Percentiles rank a stretch among this genome's conserved stretches.
These are phyloP conservation scores for Ptiloglossa arizonensis DNA, from an alignment of 1,140 invertebrate genomes.

Conservation along the genomic window DNA sequence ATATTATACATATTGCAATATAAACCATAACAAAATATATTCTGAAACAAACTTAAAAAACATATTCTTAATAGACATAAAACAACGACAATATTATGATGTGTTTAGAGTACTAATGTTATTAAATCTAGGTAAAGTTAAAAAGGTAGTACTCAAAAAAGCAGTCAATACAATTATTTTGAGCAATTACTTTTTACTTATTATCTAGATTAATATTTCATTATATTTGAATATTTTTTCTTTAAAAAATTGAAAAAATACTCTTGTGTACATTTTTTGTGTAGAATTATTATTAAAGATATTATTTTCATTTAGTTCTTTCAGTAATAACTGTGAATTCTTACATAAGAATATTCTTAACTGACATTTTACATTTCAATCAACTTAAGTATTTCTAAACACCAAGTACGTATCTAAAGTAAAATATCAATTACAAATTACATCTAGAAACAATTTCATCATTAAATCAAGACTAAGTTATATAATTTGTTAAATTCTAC, in stretches of 20 bases:
- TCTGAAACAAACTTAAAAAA: neutral
- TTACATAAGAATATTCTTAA: neutral
- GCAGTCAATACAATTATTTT: neutral
- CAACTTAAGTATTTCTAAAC: too few relatives aligned
- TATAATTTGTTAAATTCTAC: neutral
- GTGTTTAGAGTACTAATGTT: too few relatives aligned
- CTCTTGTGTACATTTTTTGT: neutral
- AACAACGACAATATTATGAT: neutral
- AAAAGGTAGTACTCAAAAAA: neutral
- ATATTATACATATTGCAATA: too few relatives aligned
- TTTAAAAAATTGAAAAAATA: neutral
- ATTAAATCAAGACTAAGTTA: too few relatives aligned
- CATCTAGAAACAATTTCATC: too few relatives aligned
- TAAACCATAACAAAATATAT: too few relatives aligned
- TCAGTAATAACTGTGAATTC: neutral
- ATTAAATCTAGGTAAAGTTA: neutral
- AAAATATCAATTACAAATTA: too few relatives aligned
- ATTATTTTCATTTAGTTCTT: neutral
- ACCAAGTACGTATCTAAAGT: neutral
- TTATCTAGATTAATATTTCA: neutral
- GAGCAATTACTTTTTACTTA: neutral
- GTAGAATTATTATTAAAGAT: too few relatives aligned
- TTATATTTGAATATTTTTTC: too few relatives aligned
- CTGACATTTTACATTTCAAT: too few relatives aligned
- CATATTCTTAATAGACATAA: neutral